These are phyloP conservation scores for Vultur gryphus DNA, from an alignment of 2,797 vertebrate species.

Conservation along the genomic window DNA sequence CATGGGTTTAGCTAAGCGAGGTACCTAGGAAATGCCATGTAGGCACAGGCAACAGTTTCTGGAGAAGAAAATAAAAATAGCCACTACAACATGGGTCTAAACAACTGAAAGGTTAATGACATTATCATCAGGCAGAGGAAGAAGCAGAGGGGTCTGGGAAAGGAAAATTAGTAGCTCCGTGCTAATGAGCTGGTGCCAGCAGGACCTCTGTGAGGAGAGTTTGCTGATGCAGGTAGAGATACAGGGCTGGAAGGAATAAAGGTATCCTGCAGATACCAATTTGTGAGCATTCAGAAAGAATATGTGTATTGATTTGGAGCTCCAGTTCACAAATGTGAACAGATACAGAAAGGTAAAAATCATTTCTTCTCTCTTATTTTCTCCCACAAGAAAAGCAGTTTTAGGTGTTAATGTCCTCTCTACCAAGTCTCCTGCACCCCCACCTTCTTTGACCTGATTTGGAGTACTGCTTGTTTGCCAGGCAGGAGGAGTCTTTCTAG, in stretches of 20 bases:
- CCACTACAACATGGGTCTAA: not conserved
- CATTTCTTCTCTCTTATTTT: not conserved
- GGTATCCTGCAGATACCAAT: slow-evolving; percentile 34
- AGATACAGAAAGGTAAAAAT: slow-evolving; percentile 15
- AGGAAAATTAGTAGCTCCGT: not conserved
- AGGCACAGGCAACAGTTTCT: not conserved
- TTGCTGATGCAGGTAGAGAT: not conserved
- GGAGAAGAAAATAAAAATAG: not conserved
- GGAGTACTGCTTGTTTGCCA: not conserved
- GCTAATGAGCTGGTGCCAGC: slow-evolving; percentile 1
- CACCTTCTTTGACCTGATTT: not conserved
- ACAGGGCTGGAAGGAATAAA: not conserved
- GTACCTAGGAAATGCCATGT: not conserved
- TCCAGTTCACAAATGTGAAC: slow-evolving; percentile 28
- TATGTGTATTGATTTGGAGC: slow-evolving; percentile 57
- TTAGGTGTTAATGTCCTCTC: not conserved
- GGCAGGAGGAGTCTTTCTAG: not conserved
- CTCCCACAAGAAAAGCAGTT: not conserved
- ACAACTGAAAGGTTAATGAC: not conserved
- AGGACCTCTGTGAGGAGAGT: not conserved
- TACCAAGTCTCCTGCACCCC: not conserved
- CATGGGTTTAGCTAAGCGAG: fast-evolving
- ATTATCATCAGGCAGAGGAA: not conserved
- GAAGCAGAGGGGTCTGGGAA: not conserved
- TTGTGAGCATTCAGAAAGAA: slow-evolving; percentile 60